Base-by-base conservation (phyloP, 1,140 invertebrate species). In the Zaprionus ornatus region DNA sequence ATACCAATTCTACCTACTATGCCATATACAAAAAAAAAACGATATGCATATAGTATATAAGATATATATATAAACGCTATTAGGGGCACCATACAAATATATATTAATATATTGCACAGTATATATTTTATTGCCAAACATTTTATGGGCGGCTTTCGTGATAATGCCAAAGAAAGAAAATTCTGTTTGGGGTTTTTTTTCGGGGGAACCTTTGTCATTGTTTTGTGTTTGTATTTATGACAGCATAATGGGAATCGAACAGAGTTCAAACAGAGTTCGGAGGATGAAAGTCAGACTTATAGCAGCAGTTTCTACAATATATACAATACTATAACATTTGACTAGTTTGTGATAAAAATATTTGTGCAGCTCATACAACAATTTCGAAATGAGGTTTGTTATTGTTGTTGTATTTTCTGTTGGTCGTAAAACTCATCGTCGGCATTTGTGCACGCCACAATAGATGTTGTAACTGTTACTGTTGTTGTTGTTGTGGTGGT, bases 21-120 rank as follows among this genome's bases (percentile, higher is more conserved):
- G 21, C 21, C 21, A 60, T 23, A 64, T 63, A 66, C 57, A 61
- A 48, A 37, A 42, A 66, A 32, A 52, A 55, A 27, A 55, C 25
- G 29, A 64, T 61, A 66, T 78, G 60, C 42, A 62, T 73, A 66
- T 52, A 57, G 57, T 73, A 66, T 52, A 57, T 57, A 63, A 52
- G 17, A 45, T 27, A 65, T 57, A 56, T 52, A 62, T 37, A 25
- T 50, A 50, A 50, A 50, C 45, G 19, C 21, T 56, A 57, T 56
- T 32, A 50, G 45, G 10, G 45, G 45, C n/a, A 35, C 2, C 69
- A 62, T 56, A 82, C 32, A 60, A 50, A 71, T 12, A 52, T 70
- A 61, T 80, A 83, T 82, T 64, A 69, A 74, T 74, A 73, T 80
- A 85, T 85, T 72, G 69, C 61, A 61, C 55, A 87, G 74, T 82